phyloP scores from a whole-genome alignment of 1,140 invertebrate genomes.

The Copidosoma floridanum region DNA sequence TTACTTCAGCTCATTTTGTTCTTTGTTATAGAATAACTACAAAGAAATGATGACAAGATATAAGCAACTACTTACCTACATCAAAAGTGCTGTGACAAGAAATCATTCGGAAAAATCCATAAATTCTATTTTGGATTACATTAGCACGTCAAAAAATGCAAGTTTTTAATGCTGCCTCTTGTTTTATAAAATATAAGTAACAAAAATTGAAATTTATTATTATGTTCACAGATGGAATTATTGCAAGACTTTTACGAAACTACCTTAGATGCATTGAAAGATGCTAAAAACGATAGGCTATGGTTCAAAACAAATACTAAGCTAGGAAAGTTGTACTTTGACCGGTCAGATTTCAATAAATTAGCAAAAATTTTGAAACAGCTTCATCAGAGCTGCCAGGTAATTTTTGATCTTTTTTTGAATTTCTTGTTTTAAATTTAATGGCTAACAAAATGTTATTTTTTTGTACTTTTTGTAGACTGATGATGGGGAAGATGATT shows the following conservation, averaged over 20 bases:
- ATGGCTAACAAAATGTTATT: background rate
- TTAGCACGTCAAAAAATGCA: constrained; percentile 98
- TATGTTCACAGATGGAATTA: constrained; percentile 85
- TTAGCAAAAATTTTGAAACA: constrained; percentile 96
- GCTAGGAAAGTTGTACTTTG: constrained; percentile 97
- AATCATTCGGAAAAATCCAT: constrained; percentile 99
- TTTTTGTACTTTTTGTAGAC: constrained; percentile 63
- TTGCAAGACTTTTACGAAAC: constrained; percentile 99
- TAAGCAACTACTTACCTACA: constrained; percentile 95
- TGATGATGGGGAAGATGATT: constrained; percentile 98
- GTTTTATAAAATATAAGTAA: background rate
- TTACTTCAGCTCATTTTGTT: constrained; percentile 16
- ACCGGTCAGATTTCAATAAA: constrained; percentile 92
- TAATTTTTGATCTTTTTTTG: constrained; percentile 41
- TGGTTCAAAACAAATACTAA: constrained; percentile 99
- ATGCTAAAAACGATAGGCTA: constrained; percentile 97
- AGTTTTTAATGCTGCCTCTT: constrained; percentile 43
- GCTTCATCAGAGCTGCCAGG: constrained; percentile 94
- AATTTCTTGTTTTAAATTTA: background rate
- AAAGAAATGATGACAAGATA: constrained; percentile 97
- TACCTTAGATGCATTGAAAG: constrained; percentile 94
- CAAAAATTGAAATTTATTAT: constrained; percentile 4
- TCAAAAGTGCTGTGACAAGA: constrained; percentile 97
- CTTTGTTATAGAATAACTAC: constrained; percentile 77
- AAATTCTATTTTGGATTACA: constrained; percentile 99